Base-by-base conservation (phyloP, 2,113 vertebrate species). In the Syngnathus scovelli region DNA sequence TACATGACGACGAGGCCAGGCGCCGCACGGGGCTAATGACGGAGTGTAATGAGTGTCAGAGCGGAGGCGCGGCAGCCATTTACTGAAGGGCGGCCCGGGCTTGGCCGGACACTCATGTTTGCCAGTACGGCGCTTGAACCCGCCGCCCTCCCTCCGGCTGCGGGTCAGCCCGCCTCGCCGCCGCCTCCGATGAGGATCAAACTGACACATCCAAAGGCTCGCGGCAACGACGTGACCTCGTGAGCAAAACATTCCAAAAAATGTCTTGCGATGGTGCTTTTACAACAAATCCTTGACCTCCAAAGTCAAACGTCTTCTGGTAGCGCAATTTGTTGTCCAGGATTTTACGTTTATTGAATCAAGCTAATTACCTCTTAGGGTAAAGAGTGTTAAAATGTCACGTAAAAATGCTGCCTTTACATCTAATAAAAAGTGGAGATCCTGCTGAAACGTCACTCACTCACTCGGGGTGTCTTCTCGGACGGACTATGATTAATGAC, bases 401-500 rank as follows among this genome's bases (percentile, higher is more conserved):
- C 27, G 27, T 3, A 3, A 33, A 3, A 33, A 33, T 33, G 27
- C 27, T 33, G 27, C 2, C 27, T 33, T 33, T 33, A 33, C 27
- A 33, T 33, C 27, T 3, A 0, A 3, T 33, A 3, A 33, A 33
- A 33, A 33, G 27, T 33, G 2, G 27, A 33, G 27, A 33, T 33
- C 27, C 27, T 3, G 3, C 27, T 33, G 27, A 33, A 33, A 33
- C 27, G 3, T 33, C 27, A 3, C 27, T 33, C 27, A 3, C 27
- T 33, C 27, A 33, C 27, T 33, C 2, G 27, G 69, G 66, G 81
- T 83, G 78, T 81, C 81, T 76, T 83, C n/a, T n/a, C n/a, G n/a
- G 76, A 54, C 51, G 78, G 52, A 77, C 80, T 80, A 79, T 89
- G 90, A 91, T 92, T 91, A 92, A 92, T 92, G 90, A 88, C 72